Percentiles rank a stretch among this genome's conserved stretches.
Conservation (phyloP, 2,113 vertebrate species). For the Zootoca vivipara region DNA sequence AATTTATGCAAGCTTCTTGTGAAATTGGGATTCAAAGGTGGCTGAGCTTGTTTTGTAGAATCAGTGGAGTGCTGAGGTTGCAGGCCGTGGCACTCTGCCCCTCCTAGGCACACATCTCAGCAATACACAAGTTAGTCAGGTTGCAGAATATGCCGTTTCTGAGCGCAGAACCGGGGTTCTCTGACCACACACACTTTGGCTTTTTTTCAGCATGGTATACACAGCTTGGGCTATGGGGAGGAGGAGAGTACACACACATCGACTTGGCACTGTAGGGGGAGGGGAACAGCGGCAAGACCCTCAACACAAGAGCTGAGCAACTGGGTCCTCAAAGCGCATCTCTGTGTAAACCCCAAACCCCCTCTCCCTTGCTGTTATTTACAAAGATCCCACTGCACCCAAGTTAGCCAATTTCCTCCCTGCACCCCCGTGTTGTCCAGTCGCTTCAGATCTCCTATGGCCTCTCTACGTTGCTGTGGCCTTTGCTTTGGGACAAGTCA, state of each 20-base stretch:
- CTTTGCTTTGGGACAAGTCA: background rate
- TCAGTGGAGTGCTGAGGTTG: too few species aligned
- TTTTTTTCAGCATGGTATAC: background rate
- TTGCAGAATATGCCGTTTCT: background rate
- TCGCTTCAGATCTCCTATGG: background rate
- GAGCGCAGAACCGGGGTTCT: background rate
- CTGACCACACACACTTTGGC: background rate
- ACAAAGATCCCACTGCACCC: background rate
- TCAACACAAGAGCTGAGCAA: background rate
- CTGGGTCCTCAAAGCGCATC: background rate
- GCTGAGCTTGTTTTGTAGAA: background rate
- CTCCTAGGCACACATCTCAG: background rate
- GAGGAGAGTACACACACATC: too few species aligned
- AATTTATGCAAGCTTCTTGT: background rate
- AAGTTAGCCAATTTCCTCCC: background rate
- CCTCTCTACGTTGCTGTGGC: constrained; percentile 30
- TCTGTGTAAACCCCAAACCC: background rate
- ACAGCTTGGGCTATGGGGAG: background rate
- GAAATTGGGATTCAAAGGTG: background rate
- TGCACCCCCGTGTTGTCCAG: background rate
- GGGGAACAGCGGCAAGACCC: background rate
- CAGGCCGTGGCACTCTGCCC: too few species aligned
- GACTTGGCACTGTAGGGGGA: background rate
- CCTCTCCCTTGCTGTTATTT: background rate
- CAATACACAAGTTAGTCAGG: background rate